phyloP scores from a whole-genome alignment of 2,113 vertebrate species.

The Tachycineta bicolor region DNA sequence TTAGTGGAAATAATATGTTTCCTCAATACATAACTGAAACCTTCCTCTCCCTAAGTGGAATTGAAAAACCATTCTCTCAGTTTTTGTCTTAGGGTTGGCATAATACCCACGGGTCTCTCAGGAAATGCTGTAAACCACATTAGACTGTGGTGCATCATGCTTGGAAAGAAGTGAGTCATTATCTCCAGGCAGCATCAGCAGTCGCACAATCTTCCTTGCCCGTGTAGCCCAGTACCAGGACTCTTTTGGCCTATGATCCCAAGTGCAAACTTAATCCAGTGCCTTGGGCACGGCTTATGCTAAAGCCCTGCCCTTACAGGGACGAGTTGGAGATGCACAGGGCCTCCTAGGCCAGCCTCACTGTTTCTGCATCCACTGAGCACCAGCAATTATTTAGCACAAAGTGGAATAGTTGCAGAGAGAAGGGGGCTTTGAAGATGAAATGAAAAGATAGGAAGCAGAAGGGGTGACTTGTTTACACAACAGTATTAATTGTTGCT shows the following conservation, averaged over 20 bases:
- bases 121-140: neutral
- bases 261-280: neutral
- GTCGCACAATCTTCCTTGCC: neutral
- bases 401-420: neutral
- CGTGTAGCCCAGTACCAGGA: neutral
- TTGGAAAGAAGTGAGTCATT: neutral
- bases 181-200: neutral
- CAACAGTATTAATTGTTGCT: neutral
- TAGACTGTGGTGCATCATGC: neutral
- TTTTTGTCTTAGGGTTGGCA: neutral
- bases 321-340: neutral
- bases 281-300: neutral
- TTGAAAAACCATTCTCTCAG: neutral
- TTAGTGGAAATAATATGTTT: neutral
- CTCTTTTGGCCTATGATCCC: neutral
- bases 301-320: neutral
- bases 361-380: neutral
- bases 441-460: neutral
- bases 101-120: neutral
- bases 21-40: neutral
- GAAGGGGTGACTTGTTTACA: neutral
- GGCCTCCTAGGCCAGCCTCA: neutral
- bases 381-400: neutral
- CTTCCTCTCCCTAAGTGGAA: neutral
- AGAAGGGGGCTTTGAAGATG: neutral